Percentiles rank a stretch among this genome's conserved stretches.
These are phyloP conservation scores for Epinotia nisella DNA, from an alignment of 2,888 invertebrate genomes.

Conservation along the genomic window DNA sequence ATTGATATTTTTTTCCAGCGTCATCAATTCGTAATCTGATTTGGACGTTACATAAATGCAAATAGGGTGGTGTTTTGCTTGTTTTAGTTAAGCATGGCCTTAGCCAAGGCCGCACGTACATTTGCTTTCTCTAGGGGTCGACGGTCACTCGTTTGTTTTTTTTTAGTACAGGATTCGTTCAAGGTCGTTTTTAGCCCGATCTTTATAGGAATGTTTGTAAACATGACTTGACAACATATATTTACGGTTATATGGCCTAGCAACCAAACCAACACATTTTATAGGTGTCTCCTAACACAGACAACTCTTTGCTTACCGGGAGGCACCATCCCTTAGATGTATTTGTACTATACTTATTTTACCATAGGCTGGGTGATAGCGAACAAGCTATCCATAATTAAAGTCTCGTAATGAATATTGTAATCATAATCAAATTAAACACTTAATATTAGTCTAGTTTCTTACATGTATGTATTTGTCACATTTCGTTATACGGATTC, in stretches of 20 bases:
- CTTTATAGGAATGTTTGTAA: constrained; percentile 25
- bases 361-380: too few relatives aligned
- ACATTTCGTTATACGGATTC: too few relatives aligned
- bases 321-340: too few relatives aligned
- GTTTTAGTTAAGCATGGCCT: constrained; percentile 15
- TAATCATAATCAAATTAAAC: too few relatives aligned
- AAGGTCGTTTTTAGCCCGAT: constrained; percentile 35
- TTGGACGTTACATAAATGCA: constrained; percentile 12
- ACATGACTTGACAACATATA: constrained; percentile 9
- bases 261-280: not conserved
- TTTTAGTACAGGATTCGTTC: constrained; percentile 38
- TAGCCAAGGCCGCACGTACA: constrained; percentile 39
- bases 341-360: too few relatives aligned
- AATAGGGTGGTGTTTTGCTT: constrained; percentile 33
- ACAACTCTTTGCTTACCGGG: too few relatives aligned
- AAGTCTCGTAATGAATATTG: too few relatives aligned
- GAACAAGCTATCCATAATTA: too few relatives aligned
- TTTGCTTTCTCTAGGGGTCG: constrained; percentile 43
- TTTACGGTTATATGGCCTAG: not conserved
- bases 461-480: too few relatives aligned
- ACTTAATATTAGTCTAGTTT: too few relatives aligned
- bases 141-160: constrained; percentile 36
- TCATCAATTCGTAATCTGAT: constrained; percentile 1
- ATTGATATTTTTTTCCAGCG: constrained; percentile 18
- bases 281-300: too few relatives aligned